Evolutionary conservation across 1,140 invertebrate species (phyloP).

Genomic region (Listronotus bonariensis): DNA sequence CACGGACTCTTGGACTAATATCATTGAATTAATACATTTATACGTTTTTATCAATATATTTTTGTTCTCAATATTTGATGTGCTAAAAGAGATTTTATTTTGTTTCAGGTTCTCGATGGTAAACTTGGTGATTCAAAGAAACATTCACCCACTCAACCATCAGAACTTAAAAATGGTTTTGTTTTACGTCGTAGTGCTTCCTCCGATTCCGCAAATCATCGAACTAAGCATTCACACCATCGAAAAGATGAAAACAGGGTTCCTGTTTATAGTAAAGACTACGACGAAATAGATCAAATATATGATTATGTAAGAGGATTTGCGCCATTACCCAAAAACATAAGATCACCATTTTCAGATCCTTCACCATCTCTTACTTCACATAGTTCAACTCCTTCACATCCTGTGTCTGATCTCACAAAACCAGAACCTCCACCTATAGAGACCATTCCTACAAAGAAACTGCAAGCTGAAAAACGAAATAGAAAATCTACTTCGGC

Average conservation of each 20-base stretch:
- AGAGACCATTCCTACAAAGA: conserved; percentile 87
- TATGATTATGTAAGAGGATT: conserved; percentile 94
- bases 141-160: conserved; percentile 58
- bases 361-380: conserved; percentile 57
- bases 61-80: too few relatives aligned
- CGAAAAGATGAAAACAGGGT: conserved; percentile 60
- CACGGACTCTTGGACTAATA: too few relatives aligned
- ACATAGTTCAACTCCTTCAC: conserved; percentile 61
- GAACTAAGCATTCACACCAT: conserved; percentile 54
- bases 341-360: conserved; percentile 69
- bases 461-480: conserved; percentile 73
- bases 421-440: conserved; percentile 88
- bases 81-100: too few relatives aligned
- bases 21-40: too few relatives aligned
- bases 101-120: conserved; percentile 69
- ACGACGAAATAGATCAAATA: conserved; percentile 96
- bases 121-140: conserved; percentile 69
- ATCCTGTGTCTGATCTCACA: conserved; percentile 61
- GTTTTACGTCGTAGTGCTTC: conserved; percentile 72
- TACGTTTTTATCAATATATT: too few relatives aligned
- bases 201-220: conserved; percentile 69
- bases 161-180: conserved; percentile 63
- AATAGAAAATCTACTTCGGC: conserved; percentile 62
- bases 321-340: conserved; percentile 82
- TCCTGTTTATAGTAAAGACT: conserved; percentile 74